phyloP scores from a whole-genome alignment of 2,113 vertebrate genomes.

The Eulemur rufifrons region DNA sequence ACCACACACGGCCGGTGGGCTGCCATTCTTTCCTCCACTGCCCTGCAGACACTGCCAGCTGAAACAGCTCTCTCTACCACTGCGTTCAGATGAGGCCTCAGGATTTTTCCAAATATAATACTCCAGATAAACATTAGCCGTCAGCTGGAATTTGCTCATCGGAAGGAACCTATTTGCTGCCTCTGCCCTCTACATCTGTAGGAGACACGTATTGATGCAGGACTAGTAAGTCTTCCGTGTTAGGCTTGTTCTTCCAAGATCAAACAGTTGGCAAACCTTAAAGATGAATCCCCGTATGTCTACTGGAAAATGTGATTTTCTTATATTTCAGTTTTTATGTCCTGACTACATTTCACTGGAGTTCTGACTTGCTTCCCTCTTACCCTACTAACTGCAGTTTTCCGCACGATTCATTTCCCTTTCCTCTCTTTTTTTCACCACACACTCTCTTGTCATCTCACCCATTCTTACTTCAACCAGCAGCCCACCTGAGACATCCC shows the following conservation, averaged over 20 bases:
- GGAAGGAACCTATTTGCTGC: background rate
- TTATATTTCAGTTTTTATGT: background rate
- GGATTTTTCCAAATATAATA: background rate
- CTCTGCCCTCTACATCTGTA: background rate
- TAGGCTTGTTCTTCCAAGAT: background rate
- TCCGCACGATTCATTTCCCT: background rate
- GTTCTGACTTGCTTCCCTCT: background rate
- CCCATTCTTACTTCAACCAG: background rate
- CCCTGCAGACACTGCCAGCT: background rate
- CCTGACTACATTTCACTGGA: background rate
- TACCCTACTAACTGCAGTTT: background rate
- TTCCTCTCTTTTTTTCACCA: background rate
- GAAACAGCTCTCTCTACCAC: background rate
- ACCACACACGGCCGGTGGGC: no score
- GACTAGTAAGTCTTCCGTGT: conserved; percentile 18
- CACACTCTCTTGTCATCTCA: background rate
- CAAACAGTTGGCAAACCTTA: background rate
- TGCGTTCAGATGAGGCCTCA: background rate
- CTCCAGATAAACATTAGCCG: background rate
- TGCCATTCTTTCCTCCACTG: background rate
- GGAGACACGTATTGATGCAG: background rate
- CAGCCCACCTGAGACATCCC: background rate
- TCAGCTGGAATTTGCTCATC: background rate
- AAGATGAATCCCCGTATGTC: background rate
- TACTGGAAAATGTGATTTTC: conserved; percentile 41